phyloP scores from a whole-genome alignment of 1,140 invertebrate genomes.

The Drosophila parvula region DNA sequence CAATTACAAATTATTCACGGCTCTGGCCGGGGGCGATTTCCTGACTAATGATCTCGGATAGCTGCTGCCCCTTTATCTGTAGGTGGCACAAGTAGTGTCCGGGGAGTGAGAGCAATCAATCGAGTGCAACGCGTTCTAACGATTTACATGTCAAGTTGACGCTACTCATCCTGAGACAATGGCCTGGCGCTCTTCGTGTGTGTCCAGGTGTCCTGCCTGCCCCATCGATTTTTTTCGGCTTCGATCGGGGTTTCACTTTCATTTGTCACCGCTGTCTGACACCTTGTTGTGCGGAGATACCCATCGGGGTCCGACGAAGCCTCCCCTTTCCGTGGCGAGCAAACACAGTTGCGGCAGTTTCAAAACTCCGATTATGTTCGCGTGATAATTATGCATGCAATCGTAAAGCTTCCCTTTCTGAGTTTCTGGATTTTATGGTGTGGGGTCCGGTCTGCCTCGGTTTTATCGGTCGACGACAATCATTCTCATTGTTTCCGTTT shows the following conservation, averaged over 20 bases:
- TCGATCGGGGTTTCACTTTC: constrained; percentile 69
- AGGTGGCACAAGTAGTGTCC: constrained; percentile 34
- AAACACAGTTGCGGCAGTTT: constrained; percentile 72
- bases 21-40: constrained; percentile 29
- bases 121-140: constrained; percentile 71
- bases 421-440: constrained; percentile 19
- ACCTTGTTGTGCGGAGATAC: constrained; percentile 70
- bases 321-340: constrained; percentile 9
- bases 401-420: constrained; percentile 54
- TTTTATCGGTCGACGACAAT: constrained; percentile 69
- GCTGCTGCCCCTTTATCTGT: constrained; percentile 7
- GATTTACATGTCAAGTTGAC: constrained; percentile 82
- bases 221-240: constrained; percentile 13
- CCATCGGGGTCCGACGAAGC: constrained; percentile 29
- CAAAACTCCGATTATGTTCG: constrained; percentile 70
- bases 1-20: constrained; percentile 69
- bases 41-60: constrained; percentile 68
- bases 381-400: constrained; percentile 77
- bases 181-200: constrained; percentile 53
- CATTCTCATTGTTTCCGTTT: constrained; percentile 81
- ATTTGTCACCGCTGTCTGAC: constrained; percentile 77
- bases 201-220: constrained; percentile 68
- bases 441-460: constrained; percentile 1
- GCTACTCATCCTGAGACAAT: constrained; percentile 33
- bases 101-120: constrained; percentile 74